Evolutionary conservation across 2,797 vertebrate species (phyloP).

Genomic region (Mormyrops boulengeri): DNA sequence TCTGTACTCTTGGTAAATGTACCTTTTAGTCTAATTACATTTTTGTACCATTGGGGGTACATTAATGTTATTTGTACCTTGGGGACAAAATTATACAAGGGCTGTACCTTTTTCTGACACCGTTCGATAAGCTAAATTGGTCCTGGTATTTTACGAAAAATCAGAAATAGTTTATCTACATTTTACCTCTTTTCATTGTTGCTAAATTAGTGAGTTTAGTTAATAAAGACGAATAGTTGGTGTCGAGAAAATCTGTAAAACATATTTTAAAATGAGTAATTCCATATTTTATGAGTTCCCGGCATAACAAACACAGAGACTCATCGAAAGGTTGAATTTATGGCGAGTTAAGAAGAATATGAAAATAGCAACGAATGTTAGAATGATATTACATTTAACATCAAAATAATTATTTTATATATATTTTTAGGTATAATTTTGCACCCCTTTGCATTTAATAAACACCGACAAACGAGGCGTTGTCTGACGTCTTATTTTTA

Average conservation of each 20-base stretch:
- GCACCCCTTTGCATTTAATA: neutral
- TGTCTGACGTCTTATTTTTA: conserved; percentile 48
- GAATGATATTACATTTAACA: neutral
- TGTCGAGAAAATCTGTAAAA: neutral
- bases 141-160: neutral
- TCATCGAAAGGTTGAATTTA: neutral
- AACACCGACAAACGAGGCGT: neutral
- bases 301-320: neutral
- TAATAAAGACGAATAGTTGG: neutral
- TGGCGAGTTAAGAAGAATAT: neutral
- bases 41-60: neutral
- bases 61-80: neutral
- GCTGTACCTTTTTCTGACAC: neutral
- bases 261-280: neutral
- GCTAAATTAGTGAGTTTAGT: neutral
- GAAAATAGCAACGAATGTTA: neutral
- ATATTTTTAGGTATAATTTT: neutral
- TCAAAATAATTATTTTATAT: neutral
- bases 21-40: neutral
- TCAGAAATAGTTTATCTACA: neutral
- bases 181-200: neutral
- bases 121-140: neutral
- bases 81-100: neutral
- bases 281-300: neutral
- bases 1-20: neutral